A percentile compares a stretch with the other conserved stretches of the same genome.
These are phyloP conservation scores for Podarcis cretensis DNA, from an alignment of 2,113 vertebrate species.

Conservation along the genomic window DNA sequence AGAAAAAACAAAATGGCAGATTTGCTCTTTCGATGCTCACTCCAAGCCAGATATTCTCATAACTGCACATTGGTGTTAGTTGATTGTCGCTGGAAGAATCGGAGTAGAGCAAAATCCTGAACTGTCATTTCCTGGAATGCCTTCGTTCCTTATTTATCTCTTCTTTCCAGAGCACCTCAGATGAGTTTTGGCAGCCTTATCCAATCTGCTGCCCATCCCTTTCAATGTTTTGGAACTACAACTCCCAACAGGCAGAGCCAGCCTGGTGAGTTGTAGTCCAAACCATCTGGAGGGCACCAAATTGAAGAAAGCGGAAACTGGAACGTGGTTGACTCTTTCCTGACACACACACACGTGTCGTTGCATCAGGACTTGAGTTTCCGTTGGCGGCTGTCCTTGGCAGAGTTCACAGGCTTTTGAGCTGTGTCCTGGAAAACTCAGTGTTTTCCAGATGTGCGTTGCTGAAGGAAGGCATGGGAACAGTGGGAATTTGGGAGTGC, in stretches of 20 bases:
- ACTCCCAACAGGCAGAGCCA: too few species aligned
- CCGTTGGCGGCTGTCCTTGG: too few species aligned
- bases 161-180: too few species aligned
- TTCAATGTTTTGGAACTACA: too few species aligned
- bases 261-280: too few species aligned
- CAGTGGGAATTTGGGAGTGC: background rate
- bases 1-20: too few species aligned
- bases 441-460: slow-evolving; percentile 14
- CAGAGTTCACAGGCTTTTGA: background rate
- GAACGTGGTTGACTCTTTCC: background rate
- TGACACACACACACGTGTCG: background rate
- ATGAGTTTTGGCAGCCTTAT: background rate
- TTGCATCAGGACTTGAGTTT: background rate
- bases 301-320: too few species aligned
- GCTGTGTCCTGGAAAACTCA: background rate
- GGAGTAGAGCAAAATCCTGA: background rate
- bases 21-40: too few species aligned
- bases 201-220: background rate
- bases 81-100: background rate
- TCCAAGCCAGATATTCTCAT: background rate
- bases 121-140: background rate
- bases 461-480: background rate
- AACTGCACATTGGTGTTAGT: background rate
- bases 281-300: too few species aligned
- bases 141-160: background rate